phyloP scores from a whole-genome alignment of 2,888 invertebrate genomes.

The Pemphredon lugubris region DNA sequence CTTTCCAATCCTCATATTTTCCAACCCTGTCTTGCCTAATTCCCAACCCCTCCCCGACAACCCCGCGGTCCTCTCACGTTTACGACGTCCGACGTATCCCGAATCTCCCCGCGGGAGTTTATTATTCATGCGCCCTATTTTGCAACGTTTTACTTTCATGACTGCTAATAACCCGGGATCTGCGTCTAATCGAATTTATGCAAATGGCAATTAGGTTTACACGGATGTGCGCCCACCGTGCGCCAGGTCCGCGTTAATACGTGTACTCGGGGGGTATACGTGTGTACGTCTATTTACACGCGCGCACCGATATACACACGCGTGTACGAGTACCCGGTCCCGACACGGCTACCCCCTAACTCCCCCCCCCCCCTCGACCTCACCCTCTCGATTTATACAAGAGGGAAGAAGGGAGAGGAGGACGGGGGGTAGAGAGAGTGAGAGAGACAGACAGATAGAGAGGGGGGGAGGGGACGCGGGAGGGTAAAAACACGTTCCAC shows the following conservation, averaged over 20 bases:
- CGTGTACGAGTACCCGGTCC: not conserved
- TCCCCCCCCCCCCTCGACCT: no score
- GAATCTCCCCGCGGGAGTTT: slow-evolving; percentile 43
- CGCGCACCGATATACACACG: not conserved
- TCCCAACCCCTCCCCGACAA: slow-evolving; percentile 4
- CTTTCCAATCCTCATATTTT: not conserved
- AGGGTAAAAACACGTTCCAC: slow-evolving; percentile 30
- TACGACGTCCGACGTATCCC: slow-evolving; percentile 18
- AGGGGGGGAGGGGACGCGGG: not conserved
- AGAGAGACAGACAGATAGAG: not conserved
- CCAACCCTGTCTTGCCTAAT: slow-evolving; percentile 6
- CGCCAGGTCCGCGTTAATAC: not conserved
- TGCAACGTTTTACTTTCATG: slow-evolving; percentile 72
- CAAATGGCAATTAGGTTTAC: slow-evolving; percentile 71
- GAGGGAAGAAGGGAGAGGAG: not conserved
- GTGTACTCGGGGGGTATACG: not conserved
- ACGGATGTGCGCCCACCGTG: slow-evolving; percentile 46
- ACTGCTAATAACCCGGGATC: slow-evolving; percentile 69
- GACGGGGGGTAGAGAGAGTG: not conserved
- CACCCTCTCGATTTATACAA: slow-evolving; percentile 2
- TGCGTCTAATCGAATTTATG: slow-evolving; percentile 72
- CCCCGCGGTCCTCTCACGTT: slow-evolving; percentile 1
- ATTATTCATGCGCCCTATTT: slow-evolving; percentile 71
- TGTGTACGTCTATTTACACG: not conserved
- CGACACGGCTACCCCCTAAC: no score